These are phyloP conservation scores for Cydia splendana DNA, from an alignment of 1,140 invertebrate species.

Conservation along the genomic window DNA sequence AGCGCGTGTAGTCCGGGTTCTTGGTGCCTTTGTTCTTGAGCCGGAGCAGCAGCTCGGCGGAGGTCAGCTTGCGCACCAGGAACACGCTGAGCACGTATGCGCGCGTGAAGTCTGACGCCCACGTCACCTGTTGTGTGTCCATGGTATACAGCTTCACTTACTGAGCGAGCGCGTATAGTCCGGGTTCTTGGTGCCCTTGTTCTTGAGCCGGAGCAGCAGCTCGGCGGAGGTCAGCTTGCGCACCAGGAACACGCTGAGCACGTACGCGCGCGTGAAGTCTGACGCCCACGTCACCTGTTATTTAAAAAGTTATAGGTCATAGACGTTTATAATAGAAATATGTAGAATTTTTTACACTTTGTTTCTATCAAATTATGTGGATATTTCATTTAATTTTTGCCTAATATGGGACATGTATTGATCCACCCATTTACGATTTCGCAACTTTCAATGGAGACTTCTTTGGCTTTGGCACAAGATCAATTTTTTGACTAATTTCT, in stretches of 20 bases:
- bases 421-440: no score
- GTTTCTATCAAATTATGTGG: no score
- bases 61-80: conserved; percentile 92
- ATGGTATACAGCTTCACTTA: conserved; percentile 80
- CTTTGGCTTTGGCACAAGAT: no score
- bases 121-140: no score
- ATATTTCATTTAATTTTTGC: no score
- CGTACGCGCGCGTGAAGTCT: conserved; percentile 92
- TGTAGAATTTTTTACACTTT: no score
- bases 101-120: conserved; percentile 90
- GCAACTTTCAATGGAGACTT: no score
- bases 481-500: no score
- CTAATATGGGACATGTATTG: no score
- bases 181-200: conserved; percentile 91
- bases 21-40: conserved; percentile 93
- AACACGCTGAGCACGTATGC: conserved; percentile 93
- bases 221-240: conserved; percentile 91
- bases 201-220: conserved; percentile 90
- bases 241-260: conserved; percentile 93
- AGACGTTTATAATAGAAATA: no score
- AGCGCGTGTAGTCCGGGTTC: conserved; percentile 93
- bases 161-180: conserved; percentile 94
- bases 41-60: conserved; percentile 88
- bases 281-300: conserved; percentile 89
- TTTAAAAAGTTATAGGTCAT: no score